phyloP scores from a whole-genome alignment of 2,113 vertebrate genomes.

The Paralichthys olivaceus region DNA sequence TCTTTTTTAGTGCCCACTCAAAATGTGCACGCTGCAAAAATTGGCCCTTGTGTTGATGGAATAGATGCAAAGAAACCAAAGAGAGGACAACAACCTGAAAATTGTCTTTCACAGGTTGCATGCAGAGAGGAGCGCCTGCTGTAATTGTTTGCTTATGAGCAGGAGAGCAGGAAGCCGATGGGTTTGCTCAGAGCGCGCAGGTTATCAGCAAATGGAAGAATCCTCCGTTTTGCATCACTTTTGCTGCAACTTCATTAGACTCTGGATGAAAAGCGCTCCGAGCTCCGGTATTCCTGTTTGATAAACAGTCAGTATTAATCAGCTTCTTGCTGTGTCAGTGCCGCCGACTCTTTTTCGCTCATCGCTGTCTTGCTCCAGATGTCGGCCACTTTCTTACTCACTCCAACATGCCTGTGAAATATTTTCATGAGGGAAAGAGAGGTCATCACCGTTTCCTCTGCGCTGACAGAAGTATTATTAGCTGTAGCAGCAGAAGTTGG shows the following conservation, averaged over 20 bases:
- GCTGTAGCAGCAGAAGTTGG: constrained; percentile 30
- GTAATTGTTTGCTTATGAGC: constrained; percentile 67
- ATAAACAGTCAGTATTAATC: constrained; percentile 65
- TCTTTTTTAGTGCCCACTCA: constrained; percentile 43
- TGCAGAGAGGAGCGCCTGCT: constrained; percentile 37
- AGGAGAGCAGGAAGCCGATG: constrained; percentile 40
- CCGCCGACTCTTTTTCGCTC: constrained; percentile 33
- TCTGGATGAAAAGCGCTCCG: constrained; percentile 41
- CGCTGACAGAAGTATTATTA: constrained; percentile 66
- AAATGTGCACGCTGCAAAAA: constrained; percentile 60
- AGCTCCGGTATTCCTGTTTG: constrained; percentile 49
- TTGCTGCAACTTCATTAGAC: constrained; percentile 41
- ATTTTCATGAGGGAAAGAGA: constrained; percentile 34
- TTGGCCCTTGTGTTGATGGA: constrained; percentile 49
- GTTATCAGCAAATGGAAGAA: constrained; percentile 60
- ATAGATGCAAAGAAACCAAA: constrained; percentile 48
- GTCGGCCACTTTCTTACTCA: constrained; percentile 5
- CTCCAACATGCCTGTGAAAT: constrained; percentile 11
- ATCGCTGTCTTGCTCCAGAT: constrained; percentile 14
- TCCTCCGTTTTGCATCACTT: constrained; percentile 43
- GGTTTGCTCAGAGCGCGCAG: constrained; percentile 57
- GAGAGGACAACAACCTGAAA: constrained; percentile 55
- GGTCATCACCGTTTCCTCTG: constrained; percentile 42
- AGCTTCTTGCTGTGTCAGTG: constrained; percentile 43
- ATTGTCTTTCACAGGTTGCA: constrained; percentile 71